Evolutionary conservation across 2,888 invertebrate genomes (phyloP).

Genomic region (Chironomus tentans): DNA sequence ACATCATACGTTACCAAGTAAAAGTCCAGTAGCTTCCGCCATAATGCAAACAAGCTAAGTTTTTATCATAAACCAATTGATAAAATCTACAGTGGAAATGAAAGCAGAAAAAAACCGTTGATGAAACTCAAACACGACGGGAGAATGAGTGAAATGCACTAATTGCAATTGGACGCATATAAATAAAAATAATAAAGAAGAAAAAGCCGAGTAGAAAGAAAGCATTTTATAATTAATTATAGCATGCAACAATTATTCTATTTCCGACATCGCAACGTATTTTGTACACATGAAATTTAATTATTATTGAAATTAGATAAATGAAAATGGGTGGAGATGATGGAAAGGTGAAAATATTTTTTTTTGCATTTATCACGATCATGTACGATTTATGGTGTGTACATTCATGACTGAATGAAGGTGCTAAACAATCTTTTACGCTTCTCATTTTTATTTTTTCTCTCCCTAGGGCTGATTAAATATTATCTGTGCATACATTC

Average conservation of each 20-base stretch:
- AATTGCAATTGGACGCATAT: neutral
- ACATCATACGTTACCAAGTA: no score
- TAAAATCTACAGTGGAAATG: neutral
- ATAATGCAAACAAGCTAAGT: no score
- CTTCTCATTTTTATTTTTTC: neutral
- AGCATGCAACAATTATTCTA: neutral
- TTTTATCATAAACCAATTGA: neutral
- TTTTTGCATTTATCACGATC: neutral
- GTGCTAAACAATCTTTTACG: no score
- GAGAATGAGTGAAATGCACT: neutral
- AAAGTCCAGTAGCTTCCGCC: no score
- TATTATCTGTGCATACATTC: neutral
- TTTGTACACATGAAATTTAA: neutral
- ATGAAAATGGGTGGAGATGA: neutral
- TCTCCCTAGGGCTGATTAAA: neutral
- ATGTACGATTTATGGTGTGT: no score
- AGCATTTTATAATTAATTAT: neutral
- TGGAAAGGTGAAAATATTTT: neutral
- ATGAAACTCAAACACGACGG: neutral
- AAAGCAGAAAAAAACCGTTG: neutral
- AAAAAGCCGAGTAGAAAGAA: neutral
- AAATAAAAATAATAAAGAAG: neutral
- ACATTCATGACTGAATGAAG: no score
- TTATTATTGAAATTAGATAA: neutral
- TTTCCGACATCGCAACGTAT: neutral